Base-by-base conservation (phyloP, 2,888 invertebrate genomes). In the Chloroclystis v-ata region DNA sequence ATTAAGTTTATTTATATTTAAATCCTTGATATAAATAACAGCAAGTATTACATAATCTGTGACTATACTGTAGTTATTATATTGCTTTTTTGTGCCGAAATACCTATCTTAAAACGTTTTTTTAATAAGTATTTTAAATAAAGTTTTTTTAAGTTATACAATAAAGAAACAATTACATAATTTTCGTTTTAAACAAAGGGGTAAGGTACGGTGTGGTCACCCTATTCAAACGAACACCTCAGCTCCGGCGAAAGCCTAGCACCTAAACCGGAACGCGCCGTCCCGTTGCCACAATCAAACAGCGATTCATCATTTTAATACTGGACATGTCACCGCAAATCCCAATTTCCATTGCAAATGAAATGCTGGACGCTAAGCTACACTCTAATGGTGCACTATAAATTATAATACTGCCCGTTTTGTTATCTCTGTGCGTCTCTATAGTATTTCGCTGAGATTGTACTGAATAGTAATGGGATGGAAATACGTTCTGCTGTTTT, bases 301-400 rank as follows among this genome's bases (percentile, higher is more conserved):
- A 55, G 54, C 80, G 66, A 83, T 86, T 74, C 78, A 82, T 86
- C 85, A 87, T 84, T 75, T 82, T 82, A 85, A 83, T 85, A 83
- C 82, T 78, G 78, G 70, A 74, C 75, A 70, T 77, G 85, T 85
- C 85, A 80, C 75, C 72, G 79, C 81, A 80, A 84, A 83, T 84
- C 77, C 77, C 66, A 78, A 80, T 82, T 73, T 79, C 78, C 76
- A 82, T 80, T 86, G 84, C 85, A 84, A 87, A 87, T 87, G 79
- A 76, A 80, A 80, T 69, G 74, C 72, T 67, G 65, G 65, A 70
- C 68, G 73, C 68, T 73, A 68, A 72, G 75, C 71, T 76, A 76
- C 71, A 63, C 69, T 71, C 74, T 83, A 86, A 84, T 83, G 78
- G 76, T 67, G 61, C 60, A 67, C 75, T 66, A 81, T 86, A 84